Base-by-base conservation (phyloP, 2,888 invertebrate species). In the Mythimna vitellina region DNA sequence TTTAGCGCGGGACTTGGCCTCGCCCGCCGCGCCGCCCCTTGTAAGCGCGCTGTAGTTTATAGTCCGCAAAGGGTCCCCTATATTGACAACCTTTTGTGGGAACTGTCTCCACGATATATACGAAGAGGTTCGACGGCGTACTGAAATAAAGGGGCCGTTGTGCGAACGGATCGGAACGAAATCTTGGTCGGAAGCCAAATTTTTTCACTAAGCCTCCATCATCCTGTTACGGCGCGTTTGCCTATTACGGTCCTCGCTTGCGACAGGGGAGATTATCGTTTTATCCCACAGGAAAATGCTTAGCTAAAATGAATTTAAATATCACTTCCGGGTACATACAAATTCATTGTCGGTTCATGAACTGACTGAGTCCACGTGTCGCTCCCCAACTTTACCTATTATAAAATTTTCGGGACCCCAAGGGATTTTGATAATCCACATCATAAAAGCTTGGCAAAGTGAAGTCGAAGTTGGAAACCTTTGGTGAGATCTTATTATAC, bases 321-420 rank as follows among this genome's bases (percentile, higher is more conserved):
- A 80, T 83, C 82, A 80, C 81, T 86, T 85, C 69, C 73, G 70
- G 35, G 70, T 64, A 73, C 69, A 69, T 80, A 71, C 72, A 78
- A 83, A 82, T 86, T 87, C 74, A 85, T 73, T 75, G 80, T 65
- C 70, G 61, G 69, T 81, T 73, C 76, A 71, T 70, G 58, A 78
- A 65, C 76, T 73, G 76, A 70, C 73, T 65, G 73, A 66, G 70
- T 69, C 78, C 80, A 87, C 87, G 83, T 85, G 85, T 86, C 70
- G 65, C 60, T 57, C 54, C 53, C 66, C 65, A 88, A 89, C 85
- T 88, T 88, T 86, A 76, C 69, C 84, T 86, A 87, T 88, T 88
- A 89, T 86, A 86, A 88, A 79, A 86, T 87, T 83, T 81, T 80
- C 49, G 54, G 54, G 64, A 73, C 69, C 82, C 69, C 66, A 65